Percentiles rank a stretch among this genome's conserved stretches.
Evolutionary conservation across 37 sponge, comb jelly and placozoan species (phyloP).

Genomic region (Aplysina aerophoba): DNA sequence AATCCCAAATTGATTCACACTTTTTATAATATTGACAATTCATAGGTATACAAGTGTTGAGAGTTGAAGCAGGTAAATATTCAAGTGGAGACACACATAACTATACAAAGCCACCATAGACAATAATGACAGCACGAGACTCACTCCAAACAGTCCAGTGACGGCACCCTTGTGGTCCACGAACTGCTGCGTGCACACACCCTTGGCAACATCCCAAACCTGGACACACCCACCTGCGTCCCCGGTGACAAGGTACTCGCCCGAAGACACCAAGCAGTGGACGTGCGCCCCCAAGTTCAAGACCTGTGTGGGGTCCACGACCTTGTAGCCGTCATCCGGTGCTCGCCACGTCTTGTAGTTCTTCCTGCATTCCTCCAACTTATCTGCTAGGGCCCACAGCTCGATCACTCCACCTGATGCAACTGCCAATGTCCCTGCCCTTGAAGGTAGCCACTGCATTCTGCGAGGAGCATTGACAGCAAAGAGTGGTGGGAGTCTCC

Average conservation of each 20-base stretch:
- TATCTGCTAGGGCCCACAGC: background rate
- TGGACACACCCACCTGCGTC: slow-evolving; percentile 31
- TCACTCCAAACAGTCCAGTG: slow-evolving; percentile 63
- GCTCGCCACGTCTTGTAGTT: slow-evolving; percentile 22
- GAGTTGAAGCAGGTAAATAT: too few relatives aligned
- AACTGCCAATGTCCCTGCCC: background rate
- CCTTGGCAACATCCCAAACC: slow-evolving; percentile 24
- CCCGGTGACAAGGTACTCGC: slow-evolving; percentile 39
- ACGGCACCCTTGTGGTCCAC: slow-evolving; percentile 56
- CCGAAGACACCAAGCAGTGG: slow-evolving; percentile 9
- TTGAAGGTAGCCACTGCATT: background rate
- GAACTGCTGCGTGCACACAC: slow-evolving; percentile 31
- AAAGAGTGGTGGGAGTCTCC: background rate
- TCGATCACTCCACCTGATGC: background rate
- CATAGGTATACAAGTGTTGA: too few relatives aligned
- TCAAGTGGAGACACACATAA: too few relatives aligned
- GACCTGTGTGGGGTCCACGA: background rate
- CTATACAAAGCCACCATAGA: too few relatives aligned
- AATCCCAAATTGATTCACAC: too few relatives aligned
- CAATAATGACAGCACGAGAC: too few relatives aligned
- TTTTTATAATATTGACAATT: too few relatives aligned
- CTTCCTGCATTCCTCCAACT: slow-evolving; percentile 20
- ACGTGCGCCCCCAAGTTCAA: background rate
- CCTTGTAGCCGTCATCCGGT: slow-evolving; percentile 17
- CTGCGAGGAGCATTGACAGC: slow-evolving; percentile 9